Percentiles rank a stretch among this genome's conserved stretches.
These are phyloP conservation scores for Bombus sylvicola DNA, from an alignment of 1,140 invertebrate species.

Conservation along the genomic window DNA sequence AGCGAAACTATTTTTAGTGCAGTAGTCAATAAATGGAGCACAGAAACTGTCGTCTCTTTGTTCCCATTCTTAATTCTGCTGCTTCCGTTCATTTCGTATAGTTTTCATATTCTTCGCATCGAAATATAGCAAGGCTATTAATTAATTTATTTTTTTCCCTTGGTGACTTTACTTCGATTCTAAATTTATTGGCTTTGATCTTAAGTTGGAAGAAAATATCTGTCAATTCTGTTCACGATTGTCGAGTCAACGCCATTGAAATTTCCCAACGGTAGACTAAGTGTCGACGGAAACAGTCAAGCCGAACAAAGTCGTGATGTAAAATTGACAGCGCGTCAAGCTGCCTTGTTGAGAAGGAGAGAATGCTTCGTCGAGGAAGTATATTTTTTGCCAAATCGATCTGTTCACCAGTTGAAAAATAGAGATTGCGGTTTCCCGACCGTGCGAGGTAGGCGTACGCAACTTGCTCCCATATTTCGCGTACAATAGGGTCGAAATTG, in stretches of 20 bases:
- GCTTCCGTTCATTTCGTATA: neutral
- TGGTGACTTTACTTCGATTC: neutral
- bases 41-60: neutral
- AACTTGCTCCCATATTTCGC: slow-evolving; percentile 32
- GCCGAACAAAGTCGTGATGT: neutral
- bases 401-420: neutral
- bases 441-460: neutral
- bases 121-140: neutral
- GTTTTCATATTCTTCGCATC: neutral
- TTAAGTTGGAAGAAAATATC: neutral
- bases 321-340: slow-evolving; percentile 19
- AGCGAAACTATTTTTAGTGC: neutral
- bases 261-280: neutral
- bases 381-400: slow-evolving; percentile 29
- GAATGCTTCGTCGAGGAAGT: neutral
- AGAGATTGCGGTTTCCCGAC: neutral
- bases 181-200: neutral
- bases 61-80: neutral
- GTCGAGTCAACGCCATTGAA: neutral
- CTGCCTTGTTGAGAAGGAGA: too few relatives aligned
- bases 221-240: neutral
- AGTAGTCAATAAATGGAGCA: slow-evolving; percentile 1
- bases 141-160: too few relatives aligned
- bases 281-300: neutral
- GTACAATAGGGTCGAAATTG: slow-evolving; percentile 46